phyloP scores from a whole-genome alignment of 2,113 vertebrate species.

The Mandrillus leucophaeus region DNA sequence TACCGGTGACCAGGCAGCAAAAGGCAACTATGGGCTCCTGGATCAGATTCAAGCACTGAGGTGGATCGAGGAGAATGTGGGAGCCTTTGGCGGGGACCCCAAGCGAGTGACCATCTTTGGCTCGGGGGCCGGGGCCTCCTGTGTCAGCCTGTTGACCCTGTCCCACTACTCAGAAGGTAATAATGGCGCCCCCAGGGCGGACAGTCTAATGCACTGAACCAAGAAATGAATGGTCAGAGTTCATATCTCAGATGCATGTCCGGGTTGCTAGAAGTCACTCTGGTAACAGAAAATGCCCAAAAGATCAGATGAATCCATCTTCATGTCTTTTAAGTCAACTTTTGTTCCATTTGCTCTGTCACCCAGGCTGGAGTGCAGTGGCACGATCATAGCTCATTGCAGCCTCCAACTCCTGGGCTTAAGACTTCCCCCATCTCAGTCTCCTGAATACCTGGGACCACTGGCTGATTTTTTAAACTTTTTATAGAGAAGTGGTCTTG shows the following conservation, averaged over 20 bases:
- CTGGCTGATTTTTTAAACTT: background rate
- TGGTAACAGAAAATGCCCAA: background rate
- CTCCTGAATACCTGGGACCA: background rate
- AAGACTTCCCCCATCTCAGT: background rate
- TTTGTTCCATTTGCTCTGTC: background rate
- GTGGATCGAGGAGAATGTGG: slow-evolving; percentile 98
- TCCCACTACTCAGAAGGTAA: slow-evolving; percentile 98
- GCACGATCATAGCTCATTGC: background rate
- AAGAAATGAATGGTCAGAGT: fast-evolving
- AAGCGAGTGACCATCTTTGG: slow-evolving; percentile 98
- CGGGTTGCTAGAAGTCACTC: too few species aligned
- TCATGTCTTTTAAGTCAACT: background rate
- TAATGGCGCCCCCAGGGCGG: background rate
- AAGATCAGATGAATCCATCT: fast-evolving
- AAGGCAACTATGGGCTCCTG: slow-evolving; percentile 97
- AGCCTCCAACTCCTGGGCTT: too few species aligned
- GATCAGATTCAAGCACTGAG: slow-evolving; percentile 98
- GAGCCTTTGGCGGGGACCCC: slow-evolving; percentile 95
- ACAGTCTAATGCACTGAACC: fast-evolving
- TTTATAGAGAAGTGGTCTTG: background rate
- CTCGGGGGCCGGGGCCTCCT: slow-evolving; percentile 96
- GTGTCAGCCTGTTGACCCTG: slow-evolving; percentile 95
- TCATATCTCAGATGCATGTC: fast-evolving
- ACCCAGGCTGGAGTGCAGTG: background rate
- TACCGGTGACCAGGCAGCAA: slow-evolving; percentile 97